Evolutionary conservation across 2,113 vertebrate genomes (phyloP).

Genomic region (Eurypyga helias): DNA sequence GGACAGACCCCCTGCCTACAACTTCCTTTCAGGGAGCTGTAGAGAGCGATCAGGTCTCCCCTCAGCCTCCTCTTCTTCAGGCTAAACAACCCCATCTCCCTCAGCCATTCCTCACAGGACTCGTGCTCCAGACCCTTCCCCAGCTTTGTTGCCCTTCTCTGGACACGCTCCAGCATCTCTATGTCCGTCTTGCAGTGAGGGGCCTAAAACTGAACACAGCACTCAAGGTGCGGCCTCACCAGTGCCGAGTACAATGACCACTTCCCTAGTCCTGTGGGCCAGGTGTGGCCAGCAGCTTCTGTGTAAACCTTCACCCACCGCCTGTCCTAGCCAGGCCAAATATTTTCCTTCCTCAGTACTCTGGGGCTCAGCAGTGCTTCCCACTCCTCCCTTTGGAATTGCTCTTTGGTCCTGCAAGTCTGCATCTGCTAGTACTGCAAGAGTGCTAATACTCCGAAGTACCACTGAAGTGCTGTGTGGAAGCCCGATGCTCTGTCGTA

Average conservation of each 20-base stretch:
- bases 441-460: neutral
- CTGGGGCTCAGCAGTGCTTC: neutral
- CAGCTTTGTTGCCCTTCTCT: fast-evolving
- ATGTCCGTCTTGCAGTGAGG: neutral
- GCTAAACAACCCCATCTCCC: neutral
- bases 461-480: neutral
- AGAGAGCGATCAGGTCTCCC: neutral
- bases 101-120: fast-evolving
- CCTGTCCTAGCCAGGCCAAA: neutral
- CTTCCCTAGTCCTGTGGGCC: neutral
- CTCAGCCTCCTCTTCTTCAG: neutral
- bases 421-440: neutral
- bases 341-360: neutral
- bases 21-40: neutral
- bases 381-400: neutral
- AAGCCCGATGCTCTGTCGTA: fast-evolving
- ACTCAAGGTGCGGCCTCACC: neutral
- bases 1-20: fast-evolving
- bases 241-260: fast-evolving
- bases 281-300: neutral
- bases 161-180: neutral
- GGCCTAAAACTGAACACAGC: neutral
- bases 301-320: neutral
- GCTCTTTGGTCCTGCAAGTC: neutral
- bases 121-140: neutral